These are phyloP conservation scores for Bungarus multicinctus DNA, from an alignment of 2,113 vertebrate genomes.

Conservation along the genomic window DNA sequence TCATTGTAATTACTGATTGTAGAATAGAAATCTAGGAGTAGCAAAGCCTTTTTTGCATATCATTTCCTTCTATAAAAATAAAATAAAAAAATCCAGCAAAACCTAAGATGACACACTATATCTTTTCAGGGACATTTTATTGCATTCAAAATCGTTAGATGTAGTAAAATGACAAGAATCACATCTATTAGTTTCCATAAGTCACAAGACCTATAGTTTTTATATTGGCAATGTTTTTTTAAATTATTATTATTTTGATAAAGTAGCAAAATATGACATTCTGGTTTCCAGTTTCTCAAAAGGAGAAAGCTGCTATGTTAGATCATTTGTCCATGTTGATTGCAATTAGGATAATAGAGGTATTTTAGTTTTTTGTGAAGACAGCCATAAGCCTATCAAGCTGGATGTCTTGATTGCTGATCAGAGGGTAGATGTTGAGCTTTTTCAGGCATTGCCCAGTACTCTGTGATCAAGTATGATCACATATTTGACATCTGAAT, in stretches of 20 bases:
- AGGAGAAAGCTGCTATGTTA: background rate
- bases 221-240: background rate
- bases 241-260: background rate
- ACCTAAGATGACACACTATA: background rate
- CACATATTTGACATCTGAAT: background rate
- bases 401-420: background rate
- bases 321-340: background rate
- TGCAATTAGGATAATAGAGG: background rate
- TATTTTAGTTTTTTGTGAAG: background rate
- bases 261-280: background rate
- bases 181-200: background rate
- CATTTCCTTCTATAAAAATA: background rate
- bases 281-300: background rate
- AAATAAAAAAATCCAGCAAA: background rate
- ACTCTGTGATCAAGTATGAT: background rate
- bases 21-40: background rate
- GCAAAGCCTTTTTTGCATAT: background rate
- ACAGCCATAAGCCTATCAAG: background rate
- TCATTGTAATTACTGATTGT: background rate
- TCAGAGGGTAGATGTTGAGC: background rate
- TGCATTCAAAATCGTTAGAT: background rate
- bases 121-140: background rate
- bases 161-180: background rate
- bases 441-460: background rate
- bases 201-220: background rate